Evolutionary conservation across 2,113 vertebrate species (phyloP), one percentile per base, ranked within the genome.

Genomic region (Gobiocypris rarus): DNA sequence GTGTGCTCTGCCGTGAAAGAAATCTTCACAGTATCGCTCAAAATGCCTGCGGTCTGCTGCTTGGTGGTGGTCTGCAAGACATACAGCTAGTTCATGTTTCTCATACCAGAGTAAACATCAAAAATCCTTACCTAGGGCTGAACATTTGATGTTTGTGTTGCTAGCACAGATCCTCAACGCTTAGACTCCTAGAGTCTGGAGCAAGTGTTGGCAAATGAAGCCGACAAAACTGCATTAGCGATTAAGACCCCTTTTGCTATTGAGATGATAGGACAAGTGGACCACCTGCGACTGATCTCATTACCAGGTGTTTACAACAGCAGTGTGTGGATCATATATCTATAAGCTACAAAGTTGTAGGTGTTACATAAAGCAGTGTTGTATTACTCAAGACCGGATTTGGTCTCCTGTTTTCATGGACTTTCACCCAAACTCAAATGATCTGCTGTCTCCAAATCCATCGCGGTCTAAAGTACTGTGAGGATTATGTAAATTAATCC

Each of bases 41-140:
- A 45, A 45, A 71, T 5, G n/a, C 41, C 22, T 71, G 41, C 11
- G 2, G 22, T 45, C 10, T 45, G 11, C 38, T 71, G 69, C 38
- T 24, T 71, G 22, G 11, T 73, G 69, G 69, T 73, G 10, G 11
- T 26, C n/a, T 45, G 41, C n/a, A 43, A 73, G 41, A 73, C 43
- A 8, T 69, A 69, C 34, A 41, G 34, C 31, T 26, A 73, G 43
- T 73, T 48, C 45, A 52, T 15, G 4, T 75, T 28, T 75, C 48
- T 48, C 48, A 50, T 75, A 9, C 24, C 73, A 75, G 73, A 31
- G 45, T 31, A 3, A 75, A 75, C 26, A 50, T 52, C 26, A 75
- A 31, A 75, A n/a, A 75, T 14, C 14, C 26, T 75, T 31, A 52
- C 48, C 73, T 52, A 26, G 48, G 14, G 45, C 73, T 75, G 73